Conservation (phyloP, 1,140 invertebrate genomes). For the Camponotus pennsylvanicus region DNA sequence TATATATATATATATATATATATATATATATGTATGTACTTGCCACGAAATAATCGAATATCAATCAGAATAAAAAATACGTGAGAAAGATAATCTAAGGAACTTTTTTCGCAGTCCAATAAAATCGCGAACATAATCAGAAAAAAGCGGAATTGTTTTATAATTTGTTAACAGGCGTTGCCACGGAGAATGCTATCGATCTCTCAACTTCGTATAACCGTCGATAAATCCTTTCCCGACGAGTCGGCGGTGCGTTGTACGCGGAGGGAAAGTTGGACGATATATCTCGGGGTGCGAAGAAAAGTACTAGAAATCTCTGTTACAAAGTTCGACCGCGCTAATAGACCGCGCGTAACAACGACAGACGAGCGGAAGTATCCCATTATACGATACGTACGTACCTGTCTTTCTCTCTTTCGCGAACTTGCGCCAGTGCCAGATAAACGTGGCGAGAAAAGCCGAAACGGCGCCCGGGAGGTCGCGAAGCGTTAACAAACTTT, state of each 20-base stretch:
- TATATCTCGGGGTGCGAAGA: constrained; percentile 63
- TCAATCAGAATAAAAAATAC: neutral
- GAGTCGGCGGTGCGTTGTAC: constrained; percentile 41
- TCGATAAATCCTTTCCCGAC: constrained; percentile 51
- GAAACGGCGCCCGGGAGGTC: constrained; percentile 19
- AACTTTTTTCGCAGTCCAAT: neutral
- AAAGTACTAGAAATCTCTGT: constrained; percentile 69
- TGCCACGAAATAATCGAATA: neutral
- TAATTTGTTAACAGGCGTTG: constrained; percentile 61
- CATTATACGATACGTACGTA: constrained; percentile 43
- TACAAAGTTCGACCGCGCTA: constrained; percentile 57
- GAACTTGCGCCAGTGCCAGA: neutral
- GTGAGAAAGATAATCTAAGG: neutral
- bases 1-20: too few species aligned
- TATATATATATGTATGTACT: neutral
- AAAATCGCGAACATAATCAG: neutral
- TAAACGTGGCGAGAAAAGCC: neutral
- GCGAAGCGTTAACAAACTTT: constrained; percentile 62
- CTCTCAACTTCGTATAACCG: constrained; percentile 37
- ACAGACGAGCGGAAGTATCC: constrained; percentile 64
- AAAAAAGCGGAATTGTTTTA: constrained; percentile 34
- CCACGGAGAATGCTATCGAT: constrained; percentile 48
- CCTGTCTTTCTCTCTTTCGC: neutral
- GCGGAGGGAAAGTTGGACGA: constrained; percentile 64
- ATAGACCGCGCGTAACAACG: constrained; percentile 69